Percentiles rank a stretch among this genome's conserved stretches.
phyloP scores from a whole-genome alignment of 2,888 invertebrate species.

The Agelastica alni region DNA sequence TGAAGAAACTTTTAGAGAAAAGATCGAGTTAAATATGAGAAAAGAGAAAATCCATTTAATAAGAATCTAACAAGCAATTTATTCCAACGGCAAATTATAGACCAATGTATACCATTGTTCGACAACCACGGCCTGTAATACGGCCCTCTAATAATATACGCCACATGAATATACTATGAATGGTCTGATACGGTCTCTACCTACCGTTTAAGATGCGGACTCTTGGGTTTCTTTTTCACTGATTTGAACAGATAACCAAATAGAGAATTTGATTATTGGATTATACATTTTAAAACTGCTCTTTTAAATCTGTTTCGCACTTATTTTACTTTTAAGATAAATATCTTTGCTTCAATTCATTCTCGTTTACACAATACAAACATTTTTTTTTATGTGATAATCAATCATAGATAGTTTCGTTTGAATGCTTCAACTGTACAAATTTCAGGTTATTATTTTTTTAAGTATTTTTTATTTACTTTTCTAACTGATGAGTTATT shows the following conservation, averaged over 20 bases:
- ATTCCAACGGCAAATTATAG: constrained; percentile 46
- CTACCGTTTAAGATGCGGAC: constrained; percentile 17
- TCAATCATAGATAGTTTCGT: no score
- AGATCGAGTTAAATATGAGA: constrained; percentile 25
- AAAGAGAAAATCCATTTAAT: constrained; percentile 23
- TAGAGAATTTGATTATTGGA: constrained; percentile 9
- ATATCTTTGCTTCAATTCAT: neutral
- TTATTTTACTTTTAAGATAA: neutral
- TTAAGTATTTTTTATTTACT: no score
- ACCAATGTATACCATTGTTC: constrained; percentile 43
- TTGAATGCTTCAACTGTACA: no score
- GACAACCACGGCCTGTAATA: constrained; percentile 42
- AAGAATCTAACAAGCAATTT: constrained; percentile 43
- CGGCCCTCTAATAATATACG: constrained; percentile 37
- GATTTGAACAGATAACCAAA: neutral
- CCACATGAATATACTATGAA: constrained; percentile 26
- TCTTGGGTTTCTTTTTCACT: constrained; percentile 9
- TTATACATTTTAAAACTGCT: constrained; percentile 7
- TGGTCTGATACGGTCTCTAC: constrained; percentile 24
- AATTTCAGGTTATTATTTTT: no score
- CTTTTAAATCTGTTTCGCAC: constrained; percentile 5
- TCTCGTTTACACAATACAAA: no score
- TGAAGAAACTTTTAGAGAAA: constrained; percentile 1
- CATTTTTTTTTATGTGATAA: no score
- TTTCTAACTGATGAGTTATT: no score